These are phyloP conservation scores for Apteryx owenii DNA, from an alignment of 2,113 vertebrate species.

Conservation along the genomic window DNA sequence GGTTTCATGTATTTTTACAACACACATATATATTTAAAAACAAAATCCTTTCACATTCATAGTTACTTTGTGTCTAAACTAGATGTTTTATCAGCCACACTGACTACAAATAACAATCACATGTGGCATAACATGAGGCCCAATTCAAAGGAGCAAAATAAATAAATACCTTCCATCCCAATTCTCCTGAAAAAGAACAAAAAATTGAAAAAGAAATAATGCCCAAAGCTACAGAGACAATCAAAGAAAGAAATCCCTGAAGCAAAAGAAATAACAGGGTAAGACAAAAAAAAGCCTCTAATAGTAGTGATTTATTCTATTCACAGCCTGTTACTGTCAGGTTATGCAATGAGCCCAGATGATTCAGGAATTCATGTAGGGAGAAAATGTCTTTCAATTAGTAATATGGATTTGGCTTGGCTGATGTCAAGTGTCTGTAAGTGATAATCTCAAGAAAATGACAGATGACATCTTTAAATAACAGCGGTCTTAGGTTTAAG, in stretches of 20 bases:
- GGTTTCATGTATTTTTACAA: neutral
- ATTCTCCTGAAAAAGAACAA: neutral
- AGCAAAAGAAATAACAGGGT: neutral
- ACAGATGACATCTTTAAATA: neutral
- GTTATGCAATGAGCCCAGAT: neutral
- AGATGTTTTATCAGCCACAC: neutral
- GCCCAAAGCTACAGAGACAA: neutral
- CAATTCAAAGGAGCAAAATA: neutral
- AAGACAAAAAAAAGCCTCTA: neutral
- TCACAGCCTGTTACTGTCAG: neutral
- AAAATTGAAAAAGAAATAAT: neutral
- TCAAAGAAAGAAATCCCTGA: neutral
- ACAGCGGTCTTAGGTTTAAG: neutral
- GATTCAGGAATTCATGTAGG: neutral
- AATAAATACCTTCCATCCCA: neutral
- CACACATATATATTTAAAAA: neutral
- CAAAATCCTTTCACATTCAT: neutral
- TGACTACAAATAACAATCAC: neutral
- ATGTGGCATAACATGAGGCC: neutral
- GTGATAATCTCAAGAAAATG: neutral
- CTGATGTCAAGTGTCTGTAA: constrained; percentile 13
- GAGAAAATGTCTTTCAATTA: constrained; percentile 14
- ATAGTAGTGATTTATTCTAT: constrained; percentile 20
- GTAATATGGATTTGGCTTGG: neutral
- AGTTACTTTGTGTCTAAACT: neutral